These are phyloP conservation scores for Pica pica DNA, from an alignment of 2,113 vertebrate species.

Conservation along the genomic window DNA sequence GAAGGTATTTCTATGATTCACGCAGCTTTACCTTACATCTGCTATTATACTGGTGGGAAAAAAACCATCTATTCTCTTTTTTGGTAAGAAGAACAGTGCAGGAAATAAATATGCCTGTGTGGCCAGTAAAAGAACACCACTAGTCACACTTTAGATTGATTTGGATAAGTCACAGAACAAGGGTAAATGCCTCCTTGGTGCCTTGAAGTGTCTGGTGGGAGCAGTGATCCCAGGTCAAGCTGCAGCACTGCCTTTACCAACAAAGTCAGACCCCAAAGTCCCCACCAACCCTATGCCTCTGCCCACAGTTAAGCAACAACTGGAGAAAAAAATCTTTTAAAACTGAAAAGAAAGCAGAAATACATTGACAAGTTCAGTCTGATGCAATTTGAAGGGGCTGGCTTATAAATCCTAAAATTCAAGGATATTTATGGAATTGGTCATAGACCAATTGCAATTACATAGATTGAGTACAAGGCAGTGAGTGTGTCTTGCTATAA, in stretches of 20 bases:
- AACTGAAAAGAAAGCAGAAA: slow-evolving; percentile 49
- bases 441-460: slow-evolving; percentile 26
- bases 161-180: background rate
- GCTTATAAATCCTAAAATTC: slow-evolving; percentile 47
- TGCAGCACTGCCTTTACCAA: background rate
- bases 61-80: background rate
- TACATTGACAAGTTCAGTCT: slow-evolving; percentile 25
- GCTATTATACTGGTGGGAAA: background rate
- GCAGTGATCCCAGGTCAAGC: fast-evolving
- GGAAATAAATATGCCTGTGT: background rate
- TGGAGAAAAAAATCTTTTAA: slow-evolving; percentile 40
- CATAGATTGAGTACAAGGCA: background rate
- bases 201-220: background rate
- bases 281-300: background rate
- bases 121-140: background rate
- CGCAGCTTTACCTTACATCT: background rate
- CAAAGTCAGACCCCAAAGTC: background rate
- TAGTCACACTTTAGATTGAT: background rate
- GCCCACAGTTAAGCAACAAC: background rate
- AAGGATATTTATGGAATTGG: slow-evolving; percentile 51
- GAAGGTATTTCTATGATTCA: background rate
- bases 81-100: background rate
- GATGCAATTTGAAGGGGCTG: slow-evolving; percentile 41
- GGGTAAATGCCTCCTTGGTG: background rate
- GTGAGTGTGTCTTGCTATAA: slow-evolving; percentile 43